A percentile compares a stretch with the other conserved stretches of the same genome.
These are phyloP conservation scores for Calonectris borealis DNA, from an alignment of 2,113 vertebrate genomes.

Conservation along the genomic window DNA sequence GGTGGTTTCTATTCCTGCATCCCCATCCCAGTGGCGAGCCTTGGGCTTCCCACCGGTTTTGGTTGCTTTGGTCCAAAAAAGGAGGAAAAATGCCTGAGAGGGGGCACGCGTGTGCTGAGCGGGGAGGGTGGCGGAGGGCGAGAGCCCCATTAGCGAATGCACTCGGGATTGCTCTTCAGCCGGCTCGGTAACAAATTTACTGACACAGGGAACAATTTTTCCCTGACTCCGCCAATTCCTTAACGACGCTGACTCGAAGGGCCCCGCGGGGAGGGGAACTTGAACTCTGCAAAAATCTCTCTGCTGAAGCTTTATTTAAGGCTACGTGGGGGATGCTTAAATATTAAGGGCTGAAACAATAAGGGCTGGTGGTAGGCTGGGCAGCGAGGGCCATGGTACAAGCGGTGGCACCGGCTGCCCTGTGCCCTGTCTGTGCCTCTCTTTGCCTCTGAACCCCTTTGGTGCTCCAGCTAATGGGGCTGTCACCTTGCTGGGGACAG, in stretches of 20 bases:
- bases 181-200: not conserved
- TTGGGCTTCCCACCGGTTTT: not conserved
- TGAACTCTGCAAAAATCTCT: slow-evolving; percentile 5
- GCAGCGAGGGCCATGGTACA: accelerated
- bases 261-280: slow-evolving; percentile 1
- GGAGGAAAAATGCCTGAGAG: not conserved
- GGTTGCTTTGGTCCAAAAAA: not conserved
- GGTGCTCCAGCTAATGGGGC: not conserved
- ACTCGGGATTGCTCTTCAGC: not conserved
- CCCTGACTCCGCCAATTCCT: slow-evolving; percentile 46
- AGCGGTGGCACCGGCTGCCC: accelerated
- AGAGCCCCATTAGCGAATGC: accelerated
- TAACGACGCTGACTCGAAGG: not conserved
- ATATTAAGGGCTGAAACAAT: not conserved
- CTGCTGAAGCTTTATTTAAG: slow-evolving; percentile 44
- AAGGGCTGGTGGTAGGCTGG: not conserved
- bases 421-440: not conserved
- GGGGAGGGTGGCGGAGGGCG: not conserved
- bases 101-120: accelerated
- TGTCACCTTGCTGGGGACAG: not conserved
- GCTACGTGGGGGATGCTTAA: not conserved
- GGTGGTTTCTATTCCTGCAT: not conserved
- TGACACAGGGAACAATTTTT: slow-evolving; percentile 31
- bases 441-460: not conserved
- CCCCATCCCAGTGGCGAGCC: not conserved